A percentile compares a stretch with the other conserved stretches of the same genome.
These are phyloP conservation scores for Danionella cerebrum DNA, from an alignment of 2,113 vertebrate genomes.

Conservation along the genomic window DNA sequence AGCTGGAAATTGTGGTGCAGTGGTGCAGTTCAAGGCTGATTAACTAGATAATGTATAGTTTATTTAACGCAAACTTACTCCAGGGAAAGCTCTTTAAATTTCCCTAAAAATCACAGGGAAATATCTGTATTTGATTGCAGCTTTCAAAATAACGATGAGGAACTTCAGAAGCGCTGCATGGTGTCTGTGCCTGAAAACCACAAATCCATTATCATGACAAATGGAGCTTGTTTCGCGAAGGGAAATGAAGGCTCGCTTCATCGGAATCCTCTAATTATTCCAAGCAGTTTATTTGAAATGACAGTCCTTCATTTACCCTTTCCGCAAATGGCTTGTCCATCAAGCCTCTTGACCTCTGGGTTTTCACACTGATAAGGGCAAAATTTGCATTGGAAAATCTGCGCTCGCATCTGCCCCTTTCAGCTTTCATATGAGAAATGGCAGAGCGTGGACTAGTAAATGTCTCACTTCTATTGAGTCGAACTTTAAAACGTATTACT, in stretches of 20 bases:
- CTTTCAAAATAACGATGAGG: conserved; percentile 8
- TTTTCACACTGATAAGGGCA: conserved; percentile 22
- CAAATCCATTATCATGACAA: conserved; percentile 24
- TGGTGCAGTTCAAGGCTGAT: neutral
- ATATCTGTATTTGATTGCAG: conserved; percentile 7
- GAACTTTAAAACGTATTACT: neutral
- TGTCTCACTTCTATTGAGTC: neutral
- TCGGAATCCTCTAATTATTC: neutral
- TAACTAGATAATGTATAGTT: neutral
- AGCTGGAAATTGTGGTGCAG: neutral
- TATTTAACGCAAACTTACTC: neutral
- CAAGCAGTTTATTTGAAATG: neutral
- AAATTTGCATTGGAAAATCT: conserved; percentile 22
- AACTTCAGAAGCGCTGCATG: conserved; percentile 7
- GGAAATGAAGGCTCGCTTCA: conserved; percentile 19
- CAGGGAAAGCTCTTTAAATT: neutral
- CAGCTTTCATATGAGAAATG: neutral
- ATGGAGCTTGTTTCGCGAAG: neutral
- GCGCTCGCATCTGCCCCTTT: neutral
- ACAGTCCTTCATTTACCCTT: conserved; percentile 19
- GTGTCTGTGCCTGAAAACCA: conserved; percentile 6
- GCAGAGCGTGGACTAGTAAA: neutral
- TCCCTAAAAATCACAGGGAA: conserved; percentile 17
- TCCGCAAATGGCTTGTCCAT: conserved; percentile 7
- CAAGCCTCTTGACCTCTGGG: conserved; percentile 8